Percentiles rank a stretch among this genome's conserved stretches.
phyloP scores from a whole-genome alignment of 2,888 invertebrate species.

The Euproctis similis region DNA sequence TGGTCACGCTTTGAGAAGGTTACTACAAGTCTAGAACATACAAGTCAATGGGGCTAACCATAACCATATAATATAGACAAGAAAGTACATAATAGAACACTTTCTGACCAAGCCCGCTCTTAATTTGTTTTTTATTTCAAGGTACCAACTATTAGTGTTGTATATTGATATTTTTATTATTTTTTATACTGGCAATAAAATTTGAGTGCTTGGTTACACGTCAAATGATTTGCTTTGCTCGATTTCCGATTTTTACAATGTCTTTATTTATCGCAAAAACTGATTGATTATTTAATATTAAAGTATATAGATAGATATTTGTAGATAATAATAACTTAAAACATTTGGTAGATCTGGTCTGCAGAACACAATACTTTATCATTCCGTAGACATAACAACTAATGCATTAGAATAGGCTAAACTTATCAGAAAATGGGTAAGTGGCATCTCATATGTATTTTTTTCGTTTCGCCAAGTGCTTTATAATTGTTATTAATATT shows the following conservation, averaged over 20 bases:
- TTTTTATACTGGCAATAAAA: slow-evolving; percentile 28
- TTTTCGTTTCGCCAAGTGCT: too few relatives aligned
- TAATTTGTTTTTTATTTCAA: too few relatives aligned
- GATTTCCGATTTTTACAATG: slow-evolving; percentile 45
- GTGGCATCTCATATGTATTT: slow-evolving; percentile 32
- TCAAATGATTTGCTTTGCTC: slow-evolving; percentile 38
- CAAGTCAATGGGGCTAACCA: too few relatives aligned
- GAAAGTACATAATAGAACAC: too few relatives aligned
- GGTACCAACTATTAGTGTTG: too few relatives aligned
- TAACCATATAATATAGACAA: too few relatives aligned
- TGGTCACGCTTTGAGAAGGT: too few relatives aligned
- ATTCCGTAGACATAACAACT: slow-evolving; percentile 49
- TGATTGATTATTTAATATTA: slow-evolving; percentile 22
- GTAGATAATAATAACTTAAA: slow-evolving; percentile 25
- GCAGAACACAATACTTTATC: slow-evolving; percentile 25
- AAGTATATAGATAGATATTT: slow-evolving; percentile 28
- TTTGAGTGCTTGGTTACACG: slow-evolving; percentile 50
- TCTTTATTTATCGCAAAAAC: slow-evolving; percentile 35
- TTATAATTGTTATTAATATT: slow-evolving; percentile 10
- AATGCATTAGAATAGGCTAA: slow-evolving; percentile 57
- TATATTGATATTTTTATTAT: too few relatives aligned
- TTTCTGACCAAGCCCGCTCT: too few relatives aligned
- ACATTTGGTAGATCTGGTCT: slow-evolving; percentile 30
- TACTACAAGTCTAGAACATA: too few relatives aligned
- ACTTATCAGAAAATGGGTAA: slow-evolving; percentile 64